phyloP scores from a whole-genome alignment of 2,797 vertebrate species.

The Cyprinella venusta region DNA sequence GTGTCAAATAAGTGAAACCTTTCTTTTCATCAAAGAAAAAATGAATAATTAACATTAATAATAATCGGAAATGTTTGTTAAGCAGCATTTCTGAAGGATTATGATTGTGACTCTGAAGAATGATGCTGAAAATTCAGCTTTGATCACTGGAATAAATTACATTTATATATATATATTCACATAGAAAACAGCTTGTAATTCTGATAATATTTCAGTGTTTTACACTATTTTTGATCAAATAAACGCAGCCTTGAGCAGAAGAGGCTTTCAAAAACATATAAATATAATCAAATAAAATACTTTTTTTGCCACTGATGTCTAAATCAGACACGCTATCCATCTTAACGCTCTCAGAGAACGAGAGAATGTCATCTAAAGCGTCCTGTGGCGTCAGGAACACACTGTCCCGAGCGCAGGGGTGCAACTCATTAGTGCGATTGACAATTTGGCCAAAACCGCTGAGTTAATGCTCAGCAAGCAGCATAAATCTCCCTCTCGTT shows the following conservation, averaged over 20 bases:
- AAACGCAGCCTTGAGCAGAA: background rate
- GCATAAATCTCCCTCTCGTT: slow-evolving; percentile 42
- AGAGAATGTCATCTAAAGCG: slow-evolving; percentile 11
- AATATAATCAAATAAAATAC: background rate
- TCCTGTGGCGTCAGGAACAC: slow-evolving; percentile 67
- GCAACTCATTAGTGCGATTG: slow-evolving; percentile 75
- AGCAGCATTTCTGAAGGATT: background rate
- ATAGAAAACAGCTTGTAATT: background rate
- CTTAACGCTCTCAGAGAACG: background rate
- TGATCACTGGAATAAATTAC: background rate
- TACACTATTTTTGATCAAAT: background rate
- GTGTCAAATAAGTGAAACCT: background rate
- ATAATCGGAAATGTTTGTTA: background rate
- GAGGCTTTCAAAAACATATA: background rate
- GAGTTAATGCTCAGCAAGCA: slow-evolving; percentile 41
- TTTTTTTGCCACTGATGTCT: background rate
- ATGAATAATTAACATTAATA: background rate
- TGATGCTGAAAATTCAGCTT: background rate
- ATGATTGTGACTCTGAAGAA: background rate
- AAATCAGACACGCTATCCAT: background rate
- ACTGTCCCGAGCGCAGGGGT: slow-evolving; percentile 70
- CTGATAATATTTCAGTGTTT: background rate
- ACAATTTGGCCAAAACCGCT: slow-evolving; percentile 64
- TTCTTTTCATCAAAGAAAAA: too few species aligned
- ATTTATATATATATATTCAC: background rate